Base-by-base conservation (phyloP, 2,113 vertebrate species). In the Notechis scutatus region DNA sequence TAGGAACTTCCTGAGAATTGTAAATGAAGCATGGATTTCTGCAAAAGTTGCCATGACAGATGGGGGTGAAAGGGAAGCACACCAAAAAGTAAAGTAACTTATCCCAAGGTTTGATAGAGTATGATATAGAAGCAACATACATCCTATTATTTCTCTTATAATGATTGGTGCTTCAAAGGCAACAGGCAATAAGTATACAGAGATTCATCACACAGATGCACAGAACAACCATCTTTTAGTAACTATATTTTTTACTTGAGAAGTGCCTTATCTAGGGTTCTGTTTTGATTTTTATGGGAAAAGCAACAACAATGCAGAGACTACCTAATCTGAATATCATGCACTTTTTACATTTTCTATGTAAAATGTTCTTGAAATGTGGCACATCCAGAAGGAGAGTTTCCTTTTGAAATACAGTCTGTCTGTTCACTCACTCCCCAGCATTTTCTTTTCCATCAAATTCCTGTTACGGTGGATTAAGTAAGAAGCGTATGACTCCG, bases 401-500 rank as follows among this genome's bases (percentile, higher is more conserved):
- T 42, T 9, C 6, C 69, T 26, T 90, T 55, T 92, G 64, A 94
- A 95, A 92, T 89, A 45, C 55, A 56, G 45, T 59, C 69, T 89
- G 52, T 93, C 90, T 3, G 5, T 26, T 87, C 86, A 52, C 74
- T 92, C 90, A 85, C 87, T 92, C 95, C 91, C 94, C 64, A 93
- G 56, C 12, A 45, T 92, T 96, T 91, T 92, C 64, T 92, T 95
- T 92, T 94, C 81, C 88, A 95, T 95, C 94, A 95, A 95, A 96
- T 93, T 92, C 91, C 91, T 94, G 91, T 89, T 94, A 93, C 61
- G 90, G 90, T 96, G 94, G 90, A 94, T 95, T 96, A 91, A 94
- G 95, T 94, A 95, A 94, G 94, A 88, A 81, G 34, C 34, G 21
- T 81, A 92, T 87, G 92, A 95, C 92, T 3, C 3, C 52, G 92